A percentile compares a stretch with the other conserved stretches of the same genome.
These are phyloP conservation scores for Podarcis lilfordi DNA, from an alignment of 2,797 vertebrate species.

Conservation along the genomic window DNA sequence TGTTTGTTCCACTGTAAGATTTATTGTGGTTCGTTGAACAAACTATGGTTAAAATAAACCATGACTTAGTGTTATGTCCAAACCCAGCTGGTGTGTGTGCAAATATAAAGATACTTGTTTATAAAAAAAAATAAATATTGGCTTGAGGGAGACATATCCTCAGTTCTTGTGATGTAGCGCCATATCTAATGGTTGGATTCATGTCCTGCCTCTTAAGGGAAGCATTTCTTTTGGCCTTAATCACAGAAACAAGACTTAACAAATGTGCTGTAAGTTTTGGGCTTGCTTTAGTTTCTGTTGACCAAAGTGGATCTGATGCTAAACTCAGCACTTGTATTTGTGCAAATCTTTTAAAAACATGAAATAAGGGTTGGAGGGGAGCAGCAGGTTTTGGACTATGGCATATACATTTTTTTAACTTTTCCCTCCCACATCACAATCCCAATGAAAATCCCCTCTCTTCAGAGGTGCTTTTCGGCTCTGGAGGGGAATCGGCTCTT, in stretches of 20 bases:
- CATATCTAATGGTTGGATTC: neutral
- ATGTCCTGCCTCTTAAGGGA: neutral
- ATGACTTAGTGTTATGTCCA: too few relatives aligned
- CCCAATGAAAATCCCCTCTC: neutral
- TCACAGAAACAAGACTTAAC: neutral
- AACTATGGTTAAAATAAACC: too few relatives aligned
- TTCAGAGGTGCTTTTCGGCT: neutral
- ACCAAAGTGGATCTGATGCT: neutral
- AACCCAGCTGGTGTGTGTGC: neutral
- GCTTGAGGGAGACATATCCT: neutral
- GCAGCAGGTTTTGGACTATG: neutral
- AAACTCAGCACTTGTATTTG: neutral
- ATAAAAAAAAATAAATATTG: neutral
- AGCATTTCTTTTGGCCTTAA: neutral
- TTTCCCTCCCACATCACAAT: neutral
- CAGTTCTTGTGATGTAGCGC: neutral
- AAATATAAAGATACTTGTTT: neutral
- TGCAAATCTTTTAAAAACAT: neutral
- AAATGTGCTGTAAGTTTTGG: neutral
- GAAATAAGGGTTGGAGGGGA: neutral
- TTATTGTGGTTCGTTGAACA: too few relatives aligned
- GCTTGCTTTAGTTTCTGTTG: neutral
- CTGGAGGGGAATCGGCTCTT: neutral
- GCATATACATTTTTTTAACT: neutral
- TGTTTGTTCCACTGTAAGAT: too few relatives aligned